phyloP scores from a whole-genome alignment of 2,888 invertebrate species.

The Tholera decimalis region DNA sequence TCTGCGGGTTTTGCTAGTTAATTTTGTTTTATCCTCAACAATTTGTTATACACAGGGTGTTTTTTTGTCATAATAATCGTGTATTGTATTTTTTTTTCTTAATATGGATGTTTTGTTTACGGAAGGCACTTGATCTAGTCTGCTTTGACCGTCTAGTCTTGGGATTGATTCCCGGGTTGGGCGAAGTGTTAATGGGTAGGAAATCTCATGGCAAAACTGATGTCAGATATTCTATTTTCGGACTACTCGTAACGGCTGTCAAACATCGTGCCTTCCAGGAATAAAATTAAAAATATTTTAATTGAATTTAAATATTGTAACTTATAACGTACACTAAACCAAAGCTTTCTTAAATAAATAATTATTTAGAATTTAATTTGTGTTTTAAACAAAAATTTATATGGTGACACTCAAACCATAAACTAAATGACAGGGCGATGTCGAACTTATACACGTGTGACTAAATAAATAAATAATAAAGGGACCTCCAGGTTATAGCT shows the following conservation, averaged over 20 bases:
- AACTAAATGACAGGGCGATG: not conserved
- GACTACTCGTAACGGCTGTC: not conserved
- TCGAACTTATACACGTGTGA: not conserved
- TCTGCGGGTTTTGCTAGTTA: not conserved
- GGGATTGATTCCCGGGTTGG: too few relatives aligned
- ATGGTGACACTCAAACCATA: slow-evolving; percentile 11
- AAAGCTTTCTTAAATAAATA: slow-evolving; percentile 41
- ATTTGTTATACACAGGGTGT: slow-evolving; percentile 31
- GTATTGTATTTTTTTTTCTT: not conserved
- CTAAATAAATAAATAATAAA: too few relatives aligned
- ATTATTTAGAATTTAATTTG: slow-evolving; percentile 21
- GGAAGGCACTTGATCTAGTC: not conserved
- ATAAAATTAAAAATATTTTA: not conserved
- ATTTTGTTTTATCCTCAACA: not conserved
- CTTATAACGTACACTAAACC: slow-evolving; percentile 40
- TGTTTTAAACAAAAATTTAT: slow-evolving; percentile 21
- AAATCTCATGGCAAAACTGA: too few relatives aligned
- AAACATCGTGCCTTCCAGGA: slow-evolving; percentile 11
- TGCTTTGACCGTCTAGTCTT: not conserved
- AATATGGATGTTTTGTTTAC: not conserved
- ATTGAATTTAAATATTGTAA: slow-evolving; percentile 18
- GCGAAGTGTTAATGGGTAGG: too few relatives aligned
- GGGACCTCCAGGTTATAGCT: not conserved
- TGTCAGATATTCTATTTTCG: too few relatives aligned
- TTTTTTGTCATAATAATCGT: slow-evolving; percentile 36